Evolutionary conservation across 2,797 vertebrate species (phyloP), one percentile per base, ranked within the genome.

Genomic region (Rhadinocentrus ornatus): DNA sequence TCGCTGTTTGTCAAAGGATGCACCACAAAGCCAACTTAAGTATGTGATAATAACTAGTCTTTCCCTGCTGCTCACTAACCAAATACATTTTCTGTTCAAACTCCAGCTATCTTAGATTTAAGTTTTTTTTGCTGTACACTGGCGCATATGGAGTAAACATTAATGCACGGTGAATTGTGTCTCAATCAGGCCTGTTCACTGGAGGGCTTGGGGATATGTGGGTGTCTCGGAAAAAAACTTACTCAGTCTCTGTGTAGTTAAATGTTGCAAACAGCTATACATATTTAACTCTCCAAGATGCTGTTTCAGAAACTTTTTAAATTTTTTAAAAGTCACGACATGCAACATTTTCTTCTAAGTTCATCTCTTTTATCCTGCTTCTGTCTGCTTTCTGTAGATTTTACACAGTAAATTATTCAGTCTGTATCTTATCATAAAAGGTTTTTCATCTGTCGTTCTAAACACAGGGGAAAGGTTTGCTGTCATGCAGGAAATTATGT

Each of bases 1-100:
- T 73, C 31, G 57, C 53, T 83, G 83, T 90, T 88, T 86, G 80
- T 85, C 76, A 71, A 78, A 83, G 80, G 81, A 88, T 74, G 84
- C 50, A 1, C 73, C 70, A 64, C 76, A 74, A 85, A 83, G 76
- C 78, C 80, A 78, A 61, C 64, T 80, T 83, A 80, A 89, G 82
- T 56, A 75, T 2, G 24, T 68, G 77, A 78, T 67, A 46, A 81
- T 75, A 77, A 79, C 63, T 53, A 22, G 39, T 71, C 66, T 50
- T 50, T 62, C 71, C 71, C 70, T 76, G 79, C 74, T 75, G 69
- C 69, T 81, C 66, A n/a, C 69, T 81, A 62, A 74, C 75, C 83
- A 86, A 83, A 77, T 50, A 69, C 44, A 56, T 80, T 66, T 61
- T 64, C 57, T 48, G 50, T 61, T 66, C 61, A 81, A 75, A 76